A percentile compares a stretch with the other conserved stretches of the same genome.
These are phyloP conservation scores for Mechanitis messenoides DNA, from an alignment of 2,888 invertebrate species.

Conservation along the genomic window DNA sequence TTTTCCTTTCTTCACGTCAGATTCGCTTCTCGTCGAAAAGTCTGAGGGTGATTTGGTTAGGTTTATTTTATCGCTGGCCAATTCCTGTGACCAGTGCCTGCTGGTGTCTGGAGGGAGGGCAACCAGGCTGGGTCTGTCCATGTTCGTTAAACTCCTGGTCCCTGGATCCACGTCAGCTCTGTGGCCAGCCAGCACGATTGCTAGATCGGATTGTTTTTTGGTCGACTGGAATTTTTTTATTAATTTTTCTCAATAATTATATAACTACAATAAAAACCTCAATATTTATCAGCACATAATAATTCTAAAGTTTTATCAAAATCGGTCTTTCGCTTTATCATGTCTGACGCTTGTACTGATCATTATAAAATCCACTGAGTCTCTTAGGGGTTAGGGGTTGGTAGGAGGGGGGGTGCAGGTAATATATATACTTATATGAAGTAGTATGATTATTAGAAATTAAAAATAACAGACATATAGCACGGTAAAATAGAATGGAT, in stretches of 20 bases:
- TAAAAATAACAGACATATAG: no score
- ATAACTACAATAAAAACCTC: no score
- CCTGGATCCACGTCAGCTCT: not conserved
- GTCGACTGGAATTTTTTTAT: not conserved
- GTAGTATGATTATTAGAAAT: no score
- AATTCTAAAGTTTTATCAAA: not conserved
- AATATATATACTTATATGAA: no score
- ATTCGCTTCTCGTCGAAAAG: conserved; percentile 3
- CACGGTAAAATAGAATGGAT: no score
- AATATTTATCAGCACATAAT: no score
- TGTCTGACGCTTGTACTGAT: not conserved
- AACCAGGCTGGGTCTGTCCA: conserved; percentile 12
- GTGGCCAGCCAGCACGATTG: not conserved
- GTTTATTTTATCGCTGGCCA: not conserved
- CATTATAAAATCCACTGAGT: not conserved
- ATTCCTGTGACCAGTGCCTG: conserved; percentile 13
- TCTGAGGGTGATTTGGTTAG: not conserved
- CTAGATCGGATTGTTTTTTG: not conserved
- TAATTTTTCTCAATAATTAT: no score
- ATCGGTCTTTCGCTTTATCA: not conserved
- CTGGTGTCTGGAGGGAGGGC: conserved; percentile 7
- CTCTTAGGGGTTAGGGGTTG: no score
- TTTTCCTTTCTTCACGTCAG: conserved; percentile 1
- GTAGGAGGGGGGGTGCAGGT: no score
- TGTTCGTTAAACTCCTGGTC: conserved; percentile 16